These are phyloP conservation scores for Scaptodrosophila lebanonensis DNA, from an alignment of 1,140 invertebrate species.

Conservation along the genomic window DNA sequence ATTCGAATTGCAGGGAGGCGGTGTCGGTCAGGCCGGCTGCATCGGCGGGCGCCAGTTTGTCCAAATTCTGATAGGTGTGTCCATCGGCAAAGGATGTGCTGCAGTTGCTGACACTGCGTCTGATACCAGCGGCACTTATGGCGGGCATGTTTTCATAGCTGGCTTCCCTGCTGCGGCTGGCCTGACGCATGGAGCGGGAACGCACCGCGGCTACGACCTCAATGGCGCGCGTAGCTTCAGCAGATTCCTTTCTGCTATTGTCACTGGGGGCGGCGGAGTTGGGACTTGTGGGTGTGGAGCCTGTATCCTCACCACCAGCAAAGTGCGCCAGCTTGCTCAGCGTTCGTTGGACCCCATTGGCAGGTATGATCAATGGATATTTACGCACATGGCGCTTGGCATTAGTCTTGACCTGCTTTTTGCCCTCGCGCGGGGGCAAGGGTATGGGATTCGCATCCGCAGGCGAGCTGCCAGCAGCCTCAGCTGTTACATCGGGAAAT, in stretches of 20 bases:
- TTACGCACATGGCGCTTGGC: slow-evolving; percentile 88
- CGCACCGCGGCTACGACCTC: slow-evolving; percentile 58
- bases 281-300: not conserved
- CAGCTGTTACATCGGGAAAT: no score
- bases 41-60: slow-evolving; percentile 53
- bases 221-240: slow-evolving; percentile 25
- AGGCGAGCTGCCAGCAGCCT: no score
- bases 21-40: slow-evolving; percentile 64
- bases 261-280: slow-evolving; percentile 2
- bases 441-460: slow-evolving; percentile 85
- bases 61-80: slow-evolving; percentile 71
- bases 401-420: slow-evolving; percentile 82
- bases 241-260: slow-evolving; percentile 5
- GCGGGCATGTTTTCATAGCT: slow-evolving; percentile 58
- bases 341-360: slow-evolving; percentile 80
- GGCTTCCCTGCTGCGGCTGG: slow-evolving; percentile 21
- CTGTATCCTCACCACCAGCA: slow-evolving; percentile 49
- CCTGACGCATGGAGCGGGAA: slow-evolving; percentile 28
- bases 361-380: slow-evolving; percentile 91
- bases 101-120: slow-evolving; percentile 5
- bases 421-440: slow-evolving; percentile 88
- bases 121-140: not conserved
- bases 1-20: slow-evolving; percentile 74
- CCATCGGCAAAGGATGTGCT: not conserved
- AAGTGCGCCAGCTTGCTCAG: slow-evolving; percentile 80